Base-by-base conservation (phyloP, 2,797 vertebrate species). In the Alectoris magna region DNA sequence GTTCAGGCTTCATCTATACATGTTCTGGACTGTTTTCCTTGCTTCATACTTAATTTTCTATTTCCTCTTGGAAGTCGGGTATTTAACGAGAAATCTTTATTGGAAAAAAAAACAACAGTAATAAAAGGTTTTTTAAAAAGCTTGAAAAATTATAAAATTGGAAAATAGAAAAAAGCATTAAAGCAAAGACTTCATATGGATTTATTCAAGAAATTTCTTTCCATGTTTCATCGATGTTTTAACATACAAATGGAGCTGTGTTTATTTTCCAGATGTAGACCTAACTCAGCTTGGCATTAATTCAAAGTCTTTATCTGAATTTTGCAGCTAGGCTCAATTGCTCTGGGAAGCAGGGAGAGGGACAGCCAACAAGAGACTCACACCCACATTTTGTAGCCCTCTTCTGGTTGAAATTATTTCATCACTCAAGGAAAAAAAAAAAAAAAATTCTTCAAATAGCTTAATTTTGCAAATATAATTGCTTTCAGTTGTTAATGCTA, bases 401-500 rank as follows among this genome's bases (percentile, higher is more conserved):
- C 70, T 78, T 87, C 70, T 83, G 19, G 36, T 10, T 69, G 51
- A 93, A 94, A 94, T 83, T 15, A 75, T 66, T 64, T 10, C 22
- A 26, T 22, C 63, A 31, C 24, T 83, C 63, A 23, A 17, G 39
- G 39, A 62, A 31, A 82, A 31, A 77, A 66, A 79, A 79, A 51
- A 68, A 12, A 21, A 4, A 26, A 64, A 36, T 78, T 90, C 38
- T 67, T 79, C 73, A 90, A 88, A 80, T 4, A 64, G 83, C 27
- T 59, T 56, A 55, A 56, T 93, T 92, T 87, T 83, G 17, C 39
- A 84, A 69, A 12, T 60, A 69, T 70, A 93, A 91, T 60, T 94
- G 39, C 36, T 63, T 43, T 84, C 12, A 10, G 38, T 53, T 74
- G 39, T 58, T 83, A 38, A 70, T 44, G 43, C 9, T 77, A 80